A percentile compares a stretch with the other conserved stretches of the same genome.
phyloP scores from a whole-genome alignment of 2,888 invertebrate species.

The Antheraea yamamai region DNA sequence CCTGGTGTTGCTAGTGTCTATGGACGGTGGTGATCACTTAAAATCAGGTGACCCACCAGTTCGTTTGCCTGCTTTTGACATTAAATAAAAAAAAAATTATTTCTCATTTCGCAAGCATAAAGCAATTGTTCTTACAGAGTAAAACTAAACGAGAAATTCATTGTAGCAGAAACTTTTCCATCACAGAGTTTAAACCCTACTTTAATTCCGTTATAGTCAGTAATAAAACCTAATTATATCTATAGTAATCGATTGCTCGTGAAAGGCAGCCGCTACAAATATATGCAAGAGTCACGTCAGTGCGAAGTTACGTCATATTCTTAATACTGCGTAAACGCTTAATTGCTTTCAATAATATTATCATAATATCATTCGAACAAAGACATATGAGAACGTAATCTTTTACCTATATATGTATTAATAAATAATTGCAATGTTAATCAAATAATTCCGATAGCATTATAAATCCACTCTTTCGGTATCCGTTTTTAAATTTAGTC shows the following conservation, averaged over 20 bases:
- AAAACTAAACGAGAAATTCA: too few relatives aligned
- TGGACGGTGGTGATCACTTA: too few relatives aligned
- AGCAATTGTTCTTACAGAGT: too few relatives aligned
- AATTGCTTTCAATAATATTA: slow-evolving; percentile 1
- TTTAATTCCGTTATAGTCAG: neutral
- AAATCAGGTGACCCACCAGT: too few relatives aligned
- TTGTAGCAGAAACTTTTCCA: neutral
- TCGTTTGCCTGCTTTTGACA: too few relatives aligned
- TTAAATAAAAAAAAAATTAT: too few relatives aligned
- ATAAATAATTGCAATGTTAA: neutral
- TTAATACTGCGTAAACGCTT: neutral
- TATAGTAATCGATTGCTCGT: neutral
- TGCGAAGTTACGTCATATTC: neutral
- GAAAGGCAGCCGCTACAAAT: neutral
- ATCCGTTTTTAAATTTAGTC: neutral
- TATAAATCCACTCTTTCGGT: neutral
- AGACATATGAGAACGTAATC: neutral
- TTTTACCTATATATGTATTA: neutral
- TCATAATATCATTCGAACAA: neutral
- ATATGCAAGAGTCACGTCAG: neutral
- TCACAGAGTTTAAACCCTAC: neutral
- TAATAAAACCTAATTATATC: neutral
- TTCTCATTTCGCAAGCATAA: neutral
- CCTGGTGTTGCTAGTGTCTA: too few relatives aligned
- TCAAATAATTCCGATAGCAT: neutral